phyloP scores from a whole-genome alignment of 2,888 invertebrate species.

The Hyposoter dolosus region DNA sequence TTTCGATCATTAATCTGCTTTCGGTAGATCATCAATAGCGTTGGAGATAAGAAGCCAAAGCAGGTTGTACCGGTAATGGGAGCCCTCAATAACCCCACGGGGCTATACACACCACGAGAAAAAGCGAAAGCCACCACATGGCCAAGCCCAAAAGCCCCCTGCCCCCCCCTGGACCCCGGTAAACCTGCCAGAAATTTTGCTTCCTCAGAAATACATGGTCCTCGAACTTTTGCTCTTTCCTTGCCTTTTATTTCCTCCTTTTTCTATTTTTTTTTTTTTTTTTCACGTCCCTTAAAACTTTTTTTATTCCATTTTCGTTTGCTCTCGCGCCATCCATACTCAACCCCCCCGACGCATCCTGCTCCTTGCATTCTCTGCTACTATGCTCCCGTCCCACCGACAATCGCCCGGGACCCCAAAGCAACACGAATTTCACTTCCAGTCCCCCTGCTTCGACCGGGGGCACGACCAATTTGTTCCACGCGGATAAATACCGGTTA shows the following conservation, averaged over 20 bases:
- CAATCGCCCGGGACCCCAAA: constrained; percentile 70
- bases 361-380: background rate
- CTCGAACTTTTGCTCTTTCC: too few relatives aligned
- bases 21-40: constrained; percentile 84
- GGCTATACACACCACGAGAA: background rate
- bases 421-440: constrained; percentile 83
- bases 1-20: constrained; percentile 83
- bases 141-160: constrained; percentile 68
- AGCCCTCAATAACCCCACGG: constrained; percentile 83
- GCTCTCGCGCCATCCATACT: constrained; percentile 47
- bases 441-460: constrained; percentile 72
- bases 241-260: constrained; percentile 66
- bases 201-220: constrained; percentile 54
- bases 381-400: constrained; percentile 12
- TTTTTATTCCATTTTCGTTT: constrained; percentile 69
- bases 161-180: constrained; percentile 3
- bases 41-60: constrained; percentile 81
- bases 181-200: constrained; percentile 54
- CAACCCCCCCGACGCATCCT: background rate
- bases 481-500: constrained; percentile 73
- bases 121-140: constrained; percentile 24
- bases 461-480: constrained; percentile 80
- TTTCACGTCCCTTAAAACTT: constrained; percentile 57
- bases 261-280: constrained; percentile 69
- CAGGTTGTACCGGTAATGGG: constrained; percentile 83